A percentile compares a stretch with the other conserved stretches of the same genome.
Evolutionary conservation across 2,888 invertebrate species (phyloP).

Genomic region (Catotricha subobsoleta): DNA sequence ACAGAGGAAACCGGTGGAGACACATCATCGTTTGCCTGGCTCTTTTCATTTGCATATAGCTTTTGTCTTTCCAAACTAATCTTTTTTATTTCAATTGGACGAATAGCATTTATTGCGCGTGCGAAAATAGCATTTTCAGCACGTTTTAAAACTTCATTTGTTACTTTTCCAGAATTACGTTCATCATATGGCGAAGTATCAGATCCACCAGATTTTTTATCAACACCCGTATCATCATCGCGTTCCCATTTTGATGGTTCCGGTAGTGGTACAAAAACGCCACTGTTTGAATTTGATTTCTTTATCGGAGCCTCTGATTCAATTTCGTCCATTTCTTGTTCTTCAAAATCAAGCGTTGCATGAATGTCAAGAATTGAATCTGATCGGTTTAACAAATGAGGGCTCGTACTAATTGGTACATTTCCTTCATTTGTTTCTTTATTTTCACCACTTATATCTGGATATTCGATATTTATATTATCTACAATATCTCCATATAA

Average conservation of each 20-base stretch:
- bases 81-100: slow-evolving; percentile 59
- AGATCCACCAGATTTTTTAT: slow-evolving; percentile 17
- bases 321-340: slow-evolving; percentile 16
- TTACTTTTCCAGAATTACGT: slow-evolving; percentile 46
- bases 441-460: slow-evolving; percentile 11
- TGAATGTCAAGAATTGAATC: slow-evolving; percentile 21
- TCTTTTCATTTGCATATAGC: slow-evolving; percentile 36
- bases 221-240: slow-evolving; percentile 39
- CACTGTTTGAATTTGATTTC: slow-evolving; percentile 9
- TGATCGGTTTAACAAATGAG: slow-evolving; percentile 17
- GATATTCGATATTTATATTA: slow-evolving; percentile 8
- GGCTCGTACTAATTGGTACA: slow-evolving; percentile 14
- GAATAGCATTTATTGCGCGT: slow-evolving; percentile 65
- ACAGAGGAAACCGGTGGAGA: not conserved
- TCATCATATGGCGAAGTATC: slow-evolving; percentile 25
- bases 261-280: slow-evolving; percentile 49
- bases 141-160: slow-evolving; percentile 72
- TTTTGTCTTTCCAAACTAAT: slow-evolving; percentile 47
- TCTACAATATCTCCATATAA: slow-evolving; percentile 12
- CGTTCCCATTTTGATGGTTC: slow-evolving; percentile 82
- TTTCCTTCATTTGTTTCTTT: slow-evolving; percentile 12
- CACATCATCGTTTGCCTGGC: slow-evolving; percentile 10
- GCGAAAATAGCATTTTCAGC: slow-evolving; percentile 86
- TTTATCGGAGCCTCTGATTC: slow-evolving; percentile 7
- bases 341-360: slow-evolving; percentile 19